Evolutionary conservation across 2,797 vertebrate genomes (phyloP).

Genomic region (Pteronotus mesoamericanus): DNA sequence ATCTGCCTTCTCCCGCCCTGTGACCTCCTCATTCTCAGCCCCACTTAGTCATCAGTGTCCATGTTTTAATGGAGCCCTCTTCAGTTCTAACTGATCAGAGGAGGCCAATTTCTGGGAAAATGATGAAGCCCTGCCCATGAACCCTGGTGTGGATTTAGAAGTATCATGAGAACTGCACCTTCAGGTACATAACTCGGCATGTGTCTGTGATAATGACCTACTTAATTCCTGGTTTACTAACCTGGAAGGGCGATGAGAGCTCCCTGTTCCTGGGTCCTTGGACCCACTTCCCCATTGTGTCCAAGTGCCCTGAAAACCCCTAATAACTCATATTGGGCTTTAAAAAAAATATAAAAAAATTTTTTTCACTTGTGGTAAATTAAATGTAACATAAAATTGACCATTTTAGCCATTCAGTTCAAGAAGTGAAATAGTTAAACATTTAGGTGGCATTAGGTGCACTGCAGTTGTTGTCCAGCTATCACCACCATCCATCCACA

Average conservation of each 20-base stretch:
- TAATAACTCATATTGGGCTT: neutral
- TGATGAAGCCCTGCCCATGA: neutral
- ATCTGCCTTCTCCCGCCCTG: neutral
- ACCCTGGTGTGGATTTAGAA: neutral
- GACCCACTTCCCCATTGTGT: neutral
- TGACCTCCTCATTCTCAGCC: no score
- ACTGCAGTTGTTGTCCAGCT: fast-evolving
- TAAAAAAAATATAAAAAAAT: neutral
- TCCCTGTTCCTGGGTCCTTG: neutral
- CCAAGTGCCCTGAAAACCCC: neutral
- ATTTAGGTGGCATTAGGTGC: no score
- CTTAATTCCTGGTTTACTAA: neutral
- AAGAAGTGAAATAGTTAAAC: neutral
- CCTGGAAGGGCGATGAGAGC: no score
- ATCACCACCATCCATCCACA: fast-evolving
- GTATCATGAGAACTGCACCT: neutral
- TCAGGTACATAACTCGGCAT: neutral
- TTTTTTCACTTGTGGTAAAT: neutral
- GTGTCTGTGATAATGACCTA: neutral
- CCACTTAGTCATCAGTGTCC: neutral
- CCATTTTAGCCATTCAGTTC: neutral
- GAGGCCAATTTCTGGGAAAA: neutral
- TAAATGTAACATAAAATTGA: neutral
- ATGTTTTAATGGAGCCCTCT: neutral
- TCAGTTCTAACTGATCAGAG: neutral